Conservation (phyloP, 2,888 invertebrate species). For the Steromphala cineraria region DNA sequence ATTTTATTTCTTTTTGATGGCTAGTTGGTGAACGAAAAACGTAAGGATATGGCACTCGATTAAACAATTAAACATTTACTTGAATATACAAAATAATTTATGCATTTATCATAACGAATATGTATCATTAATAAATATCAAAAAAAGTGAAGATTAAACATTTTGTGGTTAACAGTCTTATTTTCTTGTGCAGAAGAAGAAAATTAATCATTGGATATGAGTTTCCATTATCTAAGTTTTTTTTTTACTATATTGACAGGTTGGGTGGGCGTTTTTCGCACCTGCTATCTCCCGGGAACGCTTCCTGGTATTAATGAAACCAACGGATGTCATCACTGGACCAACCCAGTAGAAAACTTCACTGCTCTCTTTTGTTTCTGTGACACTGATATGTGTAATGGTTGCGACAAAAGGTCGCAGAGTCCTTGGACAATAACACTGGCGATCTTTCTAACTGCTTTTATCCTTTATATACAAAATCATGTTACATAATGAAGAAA, state of each 20-base stretch:
- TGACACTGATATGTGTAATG: conserved; percentile 57
- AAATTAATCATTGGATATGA: too few species aligned
- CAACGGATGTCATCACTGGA: conserved; percentile 54
- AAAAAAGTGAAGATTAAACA: too few species aligned
- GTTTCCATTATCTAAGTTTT: too few species aligned
- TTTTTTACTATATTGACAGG: conserved; percentile 19
- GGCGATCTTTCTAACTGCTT: conserved; percentile 10
- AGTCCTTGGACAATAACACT: not conserved
- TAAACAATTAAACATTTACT: too few species aligned
- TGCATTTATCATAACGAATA: too few species aligned
- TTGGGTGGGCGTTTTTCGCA: conserved; percentile 52
- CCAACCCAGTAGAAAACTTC: conserved; percentile 39
- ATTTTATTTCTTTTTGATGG: too few species aligned
- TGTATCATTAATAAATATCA: too few species aligned
- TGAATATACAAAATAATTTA: too few species aligned
- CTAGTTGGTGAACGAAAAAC: too few species aligned
- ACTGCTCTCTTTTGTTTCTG: conserved; percentile 60
- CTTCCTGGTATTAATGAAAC: conserved; percentile 51
- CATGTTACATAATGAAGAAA: not conserved
- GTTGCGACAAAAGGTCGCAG: not conserved
- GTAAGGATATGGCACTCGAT: too few species aligned
- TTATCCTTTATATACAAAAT: conserved; percentile 3
- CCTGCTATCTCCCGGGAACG: conserved; percentile 50
- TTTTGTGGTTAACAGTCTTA: too few species aligned
- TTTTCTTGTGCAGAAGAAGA: too few species aligned